Evolutionary conservation across 1,140 invertebrate genomes (phyloP), one percentile per base, ranked within the genome.

Genomic region (Sycophila sp.): DNA sequence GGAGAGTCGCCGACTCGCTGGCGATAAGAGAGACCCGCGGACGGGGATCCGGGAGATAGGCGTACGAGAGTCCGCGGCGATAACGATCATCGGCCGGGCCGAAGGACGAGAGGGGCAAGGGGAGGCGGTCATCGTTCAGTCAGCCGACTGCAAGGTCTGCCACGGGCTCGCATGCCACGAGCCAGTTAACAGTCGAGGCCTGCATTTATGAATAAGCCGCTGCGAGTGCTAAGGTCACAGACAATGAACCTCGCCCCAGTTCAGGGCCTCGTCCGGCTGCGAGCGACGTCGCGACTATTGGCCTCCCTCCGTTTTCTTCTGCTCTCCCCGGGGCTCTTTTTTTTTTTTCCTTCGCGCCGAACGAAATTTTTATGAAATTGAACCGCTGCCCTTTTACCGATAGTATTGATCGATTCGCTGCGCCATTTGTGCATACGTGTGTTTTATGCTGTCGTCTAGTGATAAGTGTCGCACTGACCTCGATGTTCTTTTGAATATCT

Each of bases 191-290:
- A 63, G 73, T 71, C 76, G 75, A 77, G 74, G 77, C 63, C 74
- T 73, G 73, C 73, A 77, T 78, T 79, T 69, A 75, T 66, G 55
- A 68, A 73, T 71, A 71, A 59, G 62, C 42, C 58, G 34, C 28
- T 45, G 30, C 24, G 53, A 40, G 38, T 59, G 74, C 74, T 75
- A 75, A 79, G 78, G 76, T 78, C 77, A 77, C 40, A 75, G 77
- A 71, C 79, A 77, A 76, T 80, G 79, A 80, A 80, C 79, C 78
- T 79, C 64, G 71, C 53, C 42, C 69, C 60, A 75, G 73, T 75
- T 75, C 73, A 75, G 70, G 73, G 71, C 62, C 69, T 63, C 28
- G 53, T n/a, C 55, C 1, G 40, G 28, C 36, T 40, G 2, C 1
- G 4, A 30, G 11, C 65, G 19, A 45, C 38, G 42, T 47, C 59